Conservation (phyloP, 30 jellyfish, hydroid and myxozoan species). For the Haliclystus octoradiatus region DNA sequence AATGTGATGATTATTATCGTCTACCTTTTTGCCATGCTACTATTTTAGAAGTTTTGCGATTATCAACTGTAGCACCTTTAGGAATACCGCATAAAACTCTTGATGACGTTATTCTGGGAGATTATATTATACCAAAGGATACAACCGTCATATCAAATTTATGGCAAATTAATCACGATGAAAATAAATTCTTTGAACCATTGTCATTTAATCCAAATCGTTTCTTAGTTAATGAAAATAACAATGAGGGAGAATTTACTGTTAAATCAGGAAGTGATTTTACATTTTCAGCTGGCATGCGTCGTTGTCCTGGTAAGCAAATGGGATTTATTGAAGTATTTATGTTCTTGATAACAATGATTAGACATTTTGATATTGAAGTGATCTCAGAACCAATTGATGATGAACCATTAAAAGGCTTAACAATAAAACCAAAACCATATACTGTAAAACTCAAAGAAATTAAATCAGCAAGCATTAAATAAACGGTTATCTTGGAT, state of each 20-base stretch:
- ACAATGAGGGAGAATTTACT: slow-evolving; percentile 5
- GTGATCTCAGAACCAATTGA: slow-evolving; percentile 1
- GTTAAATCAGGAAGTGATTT: background rate
- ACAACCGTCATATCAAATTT: slow-evolving; percentile 18
- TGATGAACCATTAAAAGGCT: slow-evolving; percentile 14
- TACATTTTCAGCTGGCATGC: slow-evolving; percentile 28
- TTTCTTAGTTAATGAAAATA: background rate
- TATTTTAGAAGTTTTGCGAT: slow-evolving; percentile 9
- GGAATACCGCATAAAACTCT: slow-evolving; percentile 22
- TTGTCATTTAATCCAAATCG: background rate
- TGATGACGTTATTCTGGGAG: slow-evolving; percentile 7
- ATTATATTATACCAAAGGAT: slow-evolving; percentile 16
- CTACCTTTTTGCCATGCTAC: slow-evolving; percentile 17
- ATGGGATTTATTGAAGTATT: slow-evolving; percentile 12
- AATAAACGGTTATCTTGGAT: too few relatives aligned
- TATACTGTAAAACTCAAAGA: background rate
- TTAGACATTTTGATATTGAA: slow-evolving; percentile 7
- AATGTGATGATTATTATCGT: background rate
- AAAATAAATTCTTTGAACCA: background rate
- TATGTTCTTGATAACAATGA: slow-evolving; percentile 1
- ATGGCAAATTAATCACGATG: slow-evolving; percentile 17
- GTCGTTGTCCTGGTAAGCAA: slow-evolving; percentile 38
- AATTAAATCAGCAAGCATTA: background rate
- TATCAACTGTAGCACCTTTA: slow-evolving; percentile 16
- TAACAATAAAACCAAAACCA: slow-evolving; percentile 20